Base-by-base conservation (phyloP, 2,888 invertebrate genomes). In the Trilocha varians region DNA sequence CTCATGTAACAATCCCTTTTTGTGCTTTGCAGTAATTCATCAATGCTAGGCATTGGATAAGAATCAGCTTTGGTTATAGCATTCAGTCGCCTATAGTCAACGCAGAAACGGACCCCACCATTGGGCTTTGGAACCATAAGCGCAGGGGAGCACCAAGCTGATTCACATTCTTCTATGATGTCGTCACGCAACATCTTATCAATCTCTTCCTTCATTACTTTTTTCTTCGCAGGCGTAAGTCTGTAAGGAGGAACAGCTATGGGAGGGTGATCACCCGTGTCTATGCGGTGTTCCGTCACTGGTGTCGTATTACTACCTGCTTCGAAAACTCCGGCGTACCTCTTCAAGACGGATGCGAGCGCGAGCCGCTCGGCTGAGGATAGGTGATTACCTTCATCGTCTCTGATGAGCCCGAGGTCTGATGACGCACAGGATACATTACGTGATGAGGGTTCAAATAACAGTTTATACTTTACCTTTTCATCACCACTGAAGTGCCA, bases 91-190 rank as follows among this genome's bases (percentile, higher is more conserved):
- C n/a, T n/a, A n/a, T n/a, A n/a, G n/a, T n/a, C n/a, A n/a, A n/a
- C n/a, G n/a, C n/a, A n/a, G n/a, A n/a, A n/a, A n/a, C n/a, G n/a
- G n/a, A n/a, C n/a, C n/a, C n/a, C n/a, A n/a, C n/a, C n/a, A 39
- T 63, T 43, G 16, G 55, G 54, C 42, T 65, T 63, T 1, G 47
- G 43, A 0, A 62, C 54, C 16, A 63, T 17, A 1, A 62, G 52
- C 1, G 48, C 53, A 2, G 47, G 46, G 0, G 67, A 49, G 1
- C 63, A 54, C 65, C 64, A 71, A 1, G 13, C 33, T 1, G 41
- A 43, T 11, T 43, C 40, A 54, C 55, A 57, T 38, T 67, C 63
- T 44, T 69, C 66, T 4, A 70, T 65, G 0, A 70, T 51, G 3
- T 49, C 48, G 5, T 44, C 46, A 16, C 14, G 16, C 11, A 54